These are phyloP conservation scores for Epizoanthus ramosus DNA, from an alignment of 92 coral and sea anemone species.

Conservation along the genomic window DNA sequence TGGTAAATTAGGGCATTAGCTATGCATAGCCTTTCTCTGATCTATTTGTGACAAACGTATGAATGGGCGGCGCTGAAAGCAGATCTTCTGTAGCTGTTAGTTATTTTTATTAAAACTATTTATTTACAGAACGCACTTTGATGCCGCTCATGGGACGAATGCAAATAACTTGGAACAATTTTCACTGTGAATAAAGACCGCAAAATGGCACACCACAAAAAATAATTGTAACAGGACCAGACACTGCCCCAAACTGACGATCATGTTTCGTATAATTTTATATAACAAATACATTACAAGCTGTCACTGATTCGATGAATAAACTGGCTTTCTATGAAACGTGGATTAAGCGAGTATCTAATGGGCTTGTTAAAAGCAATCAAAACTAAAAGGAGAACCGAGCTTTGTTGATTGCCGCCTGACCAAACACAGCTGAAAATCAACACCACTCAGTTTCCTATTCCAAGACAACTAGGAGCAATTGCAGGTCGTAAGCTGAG, in stretches of 20 bases:
- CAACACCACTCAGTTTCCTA: constrained; percentile 55
- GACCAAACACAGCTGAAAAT: constrained; percentile 52
- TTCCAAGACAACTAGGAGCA: constrained; percentile 16
- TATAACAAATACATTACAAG: constrained; percentile 38
- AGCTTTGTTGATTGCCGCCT: constrained; percentile 64
- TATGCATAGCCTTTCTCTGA: constrained; percentile 7
- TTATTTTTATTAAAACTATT: neutral
- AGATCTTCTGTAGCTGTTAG: neutral
- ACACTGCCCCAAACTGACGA: neutral
- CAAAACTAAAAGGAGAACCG: constrained; percentile 83
- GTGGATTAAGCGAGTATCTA: constrained; percentile 55
- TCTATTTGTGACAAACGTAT: neutral
- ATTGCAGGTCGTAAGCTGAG: constrained; percentile 8
- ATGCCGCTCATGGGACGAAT: no score
- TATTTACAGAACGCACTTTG: neutral
- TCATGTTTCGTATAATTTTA: constrained; percentile 1
- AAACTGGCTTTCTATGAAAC: constrained; percentile 39
- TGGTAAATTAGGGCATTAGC: neutral
- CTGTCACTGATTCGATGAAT: constrained; percentile 48
- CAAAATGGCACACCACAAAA: constrained; percentile 6
- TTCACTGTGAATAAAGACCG: neutral
- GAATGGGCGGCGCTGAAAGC: neutral
- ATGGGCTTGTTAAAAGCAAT: constrained; percentile 83
- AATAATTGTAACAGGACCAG: no score
- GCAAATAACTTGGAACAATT: constrained; percentile 2